Conservation (phyloP, 2,113 vertebrate genomes). For the Ranitomeya imitator region DNA sequence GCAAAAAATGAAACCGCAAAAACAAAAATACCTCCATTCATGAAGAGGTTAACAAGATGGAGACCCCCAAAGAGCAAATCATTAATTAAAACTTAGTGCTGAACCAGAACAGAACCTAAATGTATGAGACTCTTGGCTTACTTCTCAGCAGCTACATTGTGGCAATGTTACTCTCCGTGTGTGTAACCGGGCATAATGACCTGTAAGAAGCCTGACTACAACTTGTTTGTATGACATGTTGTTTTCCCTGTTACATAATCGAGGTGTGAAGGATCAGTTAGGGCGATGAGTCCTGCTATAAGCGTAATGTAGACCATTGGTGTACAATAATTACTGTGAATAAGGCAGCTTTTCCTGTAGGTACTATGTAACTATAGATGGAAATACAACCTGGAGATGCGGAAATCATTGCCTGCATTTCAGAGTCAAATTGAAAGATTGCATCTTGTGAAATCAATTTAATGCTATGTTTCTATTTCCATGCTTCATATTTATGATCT, state of each 20-base stretch:
- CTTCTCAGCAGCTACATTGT: too few species aligned
- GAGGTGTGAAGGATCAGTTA: neutral
- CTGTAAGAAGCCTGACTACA: too few species aligned
- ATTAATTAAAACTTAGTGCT: too few species aligned
- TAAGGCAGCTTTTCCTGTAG: neutral
- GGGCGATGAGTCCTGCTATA: neutral
- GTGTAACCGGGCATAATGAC: neutral
- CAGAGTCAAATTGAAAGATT: neutral
- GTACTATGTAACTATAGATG: neutral
- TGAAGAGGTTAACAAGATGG: too few species aligned
- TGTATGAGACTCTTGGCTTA: neutral
- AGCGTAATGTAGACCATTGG: neutral
- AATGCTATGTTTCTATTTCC: neutral
- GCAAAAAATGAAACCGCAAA: too few species aligned
- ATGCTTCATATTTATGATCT: neutral
- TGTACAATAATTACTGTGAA: neutral
- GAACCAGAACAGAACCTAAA: neutral
- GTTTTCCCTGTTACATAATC: neutral
- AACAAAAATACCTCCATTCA: too few species aligned
- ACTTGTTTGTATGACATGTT: neutral
- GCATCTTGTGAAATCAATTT: neutral
- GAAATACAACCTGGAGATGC: neutral
- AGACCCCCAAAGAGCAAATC: too few species aligned
- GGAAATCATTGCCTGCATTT: constrained; percentile 7
- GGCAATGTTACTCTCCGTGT: neutral